These are phyloP conservation scores for Eugnorisma glareosa DNA, from an alignment of 2,888 invertebrate species.

Conservation along the genomic window DNA sequence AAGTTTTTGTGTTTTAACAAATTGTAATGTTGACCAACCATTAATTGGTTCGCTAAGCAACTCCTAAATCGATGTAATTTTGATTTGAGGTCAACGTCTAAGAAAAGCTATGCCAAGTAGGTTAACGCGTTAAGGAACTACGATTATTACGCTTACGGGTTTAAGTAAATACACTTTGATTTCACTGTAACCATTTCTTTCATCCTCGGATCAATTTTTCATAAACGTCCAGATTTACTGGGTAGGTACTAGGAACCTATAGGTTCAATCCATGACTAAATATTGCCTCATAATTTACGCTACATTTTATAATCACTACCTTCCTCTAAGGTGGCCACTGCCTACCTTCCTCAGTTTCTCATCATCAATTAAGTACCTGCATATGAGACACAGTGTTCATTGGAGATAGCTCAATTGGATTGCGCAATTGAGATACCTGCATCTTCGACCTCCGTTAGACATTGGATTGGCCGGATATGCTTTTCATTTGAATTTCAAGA, in stretches of 20 bases:
- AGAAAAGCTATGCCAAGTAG: slow-evolving; percentile 64
- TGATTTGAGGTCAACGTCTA: slow-evolving; percentile 60
- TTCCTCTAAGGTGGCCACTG: background rate
- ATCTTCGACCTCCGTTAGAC: slow-evolving; percentile 24
- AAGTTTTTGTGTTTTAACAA: slow-evolving; percentile 4
- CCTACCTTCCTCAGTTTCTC: slow-evolving; percentile 3
- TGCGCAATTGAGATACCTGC: slow-evolving; percentile 45
- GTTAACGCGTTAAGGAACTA: slow-evolving; percentile 60
- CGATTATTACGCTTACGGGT: slow-evolving; percentile 51
- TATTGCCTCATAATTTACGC: background rate
- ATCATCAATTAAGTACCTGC: slow-evolving; percentile 18
- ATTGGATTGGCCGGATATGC: slow-evolving; percentile 6
- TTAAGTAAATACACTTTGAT: slow-evolving; percentile 51
- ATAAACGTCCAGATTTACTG: slow-evolving; percentile 2
- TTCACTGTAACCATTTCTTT: slow-evolving; percentile 39
- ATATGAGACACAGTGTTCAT: slow-evolving; percentile 28
- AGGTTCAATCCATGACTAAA: background rate
- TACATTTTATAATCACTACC: background rate
- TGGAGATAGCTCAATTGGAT: too few relatives aligned
- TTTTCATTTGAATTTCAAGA: slow-evolving; percentile 26
- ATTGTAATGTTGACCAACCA: background rate
- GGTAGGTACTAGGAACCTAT: too few relatives aligned
- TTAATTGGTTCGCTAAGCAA: slow-evolving; percentile 22
- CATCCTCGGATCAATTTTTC: slow-evolving; percentile 12
- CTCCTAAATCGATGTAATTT: slow-evolving; percentile 46